A percentile compares a stretch with the other conserved stretches of the same genome.
These are phyloP conservation scores for Drosophila borealis DNA, from an alignment of 2,888 invertebrate genomes.

Conservation along the genomic window DNA sequence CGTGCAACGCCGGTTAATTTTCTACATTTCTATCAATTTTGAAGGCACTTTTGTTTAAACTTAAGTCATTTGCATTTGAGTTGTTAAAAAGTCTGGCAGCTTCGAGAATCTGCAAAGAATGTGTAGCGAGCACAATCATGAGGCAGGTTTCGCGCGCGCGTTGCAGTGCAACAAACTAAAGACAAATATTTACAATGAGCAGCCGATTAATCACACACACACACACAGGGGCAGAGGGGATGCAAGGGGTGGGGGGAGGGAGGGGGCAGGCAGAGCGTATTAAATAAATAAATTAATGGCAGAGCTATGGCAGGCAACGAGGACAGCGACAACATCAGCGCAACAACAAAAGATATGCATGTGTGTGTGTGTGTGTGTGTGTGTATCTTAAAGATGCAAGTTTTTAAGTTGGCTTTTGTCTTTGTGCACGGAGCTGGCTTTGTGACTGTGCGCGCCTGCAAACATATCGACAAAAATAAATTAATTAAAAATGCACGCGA, in stretches of 20 bases:
- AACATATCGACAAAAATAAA: slow-evolving; percentile 78
- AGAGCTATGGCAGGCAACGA: slow-evolving; percentile 51
- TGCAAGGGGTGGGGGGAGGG: slow-evolving; percentile 4
- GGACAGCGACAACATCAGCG: slow-evolving; percentile 31
- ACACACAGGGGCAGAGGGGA: neutral
- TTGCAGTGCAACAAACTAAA: slow-evolving; percentile 76
- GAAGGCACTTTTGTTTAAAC: neutral
- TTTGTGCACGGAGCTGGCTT: slow-evolving; percentile 64
- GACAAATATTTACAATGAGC: slow-evolving; percentile 82
- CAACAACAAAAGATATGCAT: slow-evolving; percentile 39
- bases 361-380: slow-evolving; percentile 16
- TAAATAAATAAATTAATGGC: slow-evolving; percentile 80
- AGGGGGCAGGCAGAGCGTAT: slow-evolving; percentile 47
- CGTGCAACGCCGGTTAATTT: neutral
- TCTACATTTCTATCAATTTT: neutral
- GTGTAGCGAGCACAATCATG: neutral
- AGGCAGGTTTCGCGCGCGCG: slow-evolving; percentile 24
- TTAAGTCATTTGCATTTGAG: slow-evolving; percentile 8
- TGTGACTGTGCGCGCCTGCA: slow-evolving; percentile 53
- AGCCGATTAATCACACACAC: slow-evolving; percentile 76
- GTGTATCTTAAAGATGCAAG: slow-evolving; percentile 75
- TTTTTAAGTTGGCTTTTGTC: slow-evolving; percentile 77
- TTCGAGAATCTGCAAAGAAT: neutral
- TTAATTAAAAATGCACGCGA: slow-evolving; percentile 76
- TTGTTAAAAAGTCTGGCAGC: neutral